Evolutionary conservation across 2,113 vertebrate genomes (phyloP).

Genomic region (Microtus oregoni): DNA sequence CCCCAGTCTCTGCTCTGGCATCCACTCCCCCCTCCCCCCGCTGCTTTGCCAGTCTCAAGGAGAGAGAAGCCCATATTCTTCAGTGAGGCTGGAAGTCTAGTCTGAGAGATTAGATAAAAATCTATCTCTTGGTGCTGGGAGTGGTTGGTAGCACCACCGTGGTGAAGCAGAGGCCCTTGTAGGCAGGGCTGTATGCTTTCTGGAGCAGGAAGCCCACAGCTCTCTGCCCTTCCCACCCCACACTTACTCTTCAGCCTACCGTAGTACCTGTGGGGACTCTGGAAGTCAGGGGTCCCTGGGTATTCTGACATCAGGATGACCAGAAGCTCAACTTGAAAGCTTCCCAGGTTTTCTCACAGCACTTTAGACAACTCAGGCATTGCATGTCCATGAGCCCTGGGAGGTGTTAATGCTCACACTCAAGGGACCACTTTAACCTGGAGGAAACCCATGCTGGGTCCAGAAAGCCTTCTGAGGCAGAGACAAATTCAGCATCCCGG

Average conservation of each 20-base stretch:
- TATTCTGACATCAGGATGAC: not conserved
- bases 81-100: not conserved
- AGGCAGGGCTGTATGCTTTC: not conserved
- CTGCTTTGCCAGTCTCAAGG: not conserved
- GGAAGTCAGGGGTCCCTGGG: not conserved
- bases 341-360: not conserved
- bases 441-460: not conserved
- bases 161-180: not conserved
- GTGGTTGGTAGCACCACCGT: not conserved
- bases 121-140: not conserved
- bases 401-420: not conserved
- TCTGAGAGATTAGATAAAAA: too few relatives aligned
- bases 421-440: not conserved
- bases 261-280: not conserved
- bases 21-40: too few relatives aligned
- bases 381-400: not conserved
- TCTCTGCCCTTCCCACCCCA: too few relatives aligned
- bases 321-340: not conserved
- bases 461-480: not conserved
- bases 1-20: fast-evolving
- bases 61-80: not conserved
- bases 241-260: not conserved
- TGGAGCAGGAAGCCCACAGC: not conserved
- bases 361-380: not conserved
- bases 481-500: not conserved